These are phyloP conservation scores for Leuciscus waleckii DNA, from an alignment of 2,797 vertebrate genomes.

Conservation along the genomic window DNA sequence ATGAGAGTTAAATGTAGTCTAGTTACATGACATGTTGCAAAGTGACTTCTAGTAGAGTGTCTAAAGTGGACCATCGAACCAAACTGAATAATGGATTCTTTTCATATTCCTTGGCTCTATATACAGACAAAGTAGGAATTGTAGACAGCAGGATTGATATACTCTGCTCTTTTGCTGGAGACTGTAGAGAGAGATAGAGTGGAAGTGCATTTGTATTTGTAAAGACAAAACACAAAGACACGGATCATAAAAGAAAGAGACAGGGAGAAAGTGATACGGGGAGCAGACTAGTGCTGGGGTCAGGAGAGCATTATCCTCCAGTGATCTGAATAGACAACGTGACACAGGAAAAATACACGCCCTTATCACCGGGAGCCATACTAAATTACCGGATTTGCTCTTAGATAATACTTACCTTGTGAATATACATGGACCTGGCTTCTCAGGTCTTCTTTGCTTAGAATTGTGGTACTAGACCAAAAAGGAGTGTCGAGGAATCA, in stretches of 20 bases:
- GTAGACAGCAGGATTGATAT: not conserved
- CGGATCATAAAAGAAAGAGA: constrained; percentile 13
- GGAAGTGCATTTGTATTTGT: constrained; percentile 9
- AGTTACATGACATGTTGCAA: not conserved
- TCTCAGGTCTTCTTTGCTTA: constrained; percentile 35
- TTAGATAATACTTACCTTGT: constrained; percentile 53
- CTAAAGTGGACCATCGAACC: not conserved
- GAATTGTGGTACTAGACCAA: not conserved
- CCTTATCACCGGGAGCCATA: constrained; percentile 56
- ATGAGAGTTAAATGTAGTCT: not conserved
- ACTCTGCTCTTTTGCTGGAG: not conserved
- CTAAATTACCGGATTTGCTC: constrained; percentile 51
- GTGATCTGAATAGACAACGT: constrained; percentile 52
- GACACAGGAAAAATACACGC: constrained; percentile 61
- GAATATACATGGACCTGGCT: constrained; percentile 36
- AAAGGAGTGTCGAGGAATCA: constrained; percentile 5
- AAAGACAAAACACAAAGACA: constrained; percentile 29
- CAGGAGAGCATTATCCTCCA: constrained; percentile 39
- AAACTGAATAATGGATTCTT: not conserved
- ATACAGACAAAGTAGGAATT: constrained; percentile 18
- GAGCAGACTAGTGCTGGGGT: not conserved
- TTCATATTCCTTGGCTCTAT: constrained; percentile 1
- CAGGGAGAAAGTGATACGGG: constrained; percentile 22
- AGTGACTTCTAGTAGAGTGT: not conserved
- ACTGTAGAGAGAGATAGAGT: not conserved